Base-by-base conservation (phyloP, 2,113 vertebrate species). In the Ovibos moschatus region DNA sequence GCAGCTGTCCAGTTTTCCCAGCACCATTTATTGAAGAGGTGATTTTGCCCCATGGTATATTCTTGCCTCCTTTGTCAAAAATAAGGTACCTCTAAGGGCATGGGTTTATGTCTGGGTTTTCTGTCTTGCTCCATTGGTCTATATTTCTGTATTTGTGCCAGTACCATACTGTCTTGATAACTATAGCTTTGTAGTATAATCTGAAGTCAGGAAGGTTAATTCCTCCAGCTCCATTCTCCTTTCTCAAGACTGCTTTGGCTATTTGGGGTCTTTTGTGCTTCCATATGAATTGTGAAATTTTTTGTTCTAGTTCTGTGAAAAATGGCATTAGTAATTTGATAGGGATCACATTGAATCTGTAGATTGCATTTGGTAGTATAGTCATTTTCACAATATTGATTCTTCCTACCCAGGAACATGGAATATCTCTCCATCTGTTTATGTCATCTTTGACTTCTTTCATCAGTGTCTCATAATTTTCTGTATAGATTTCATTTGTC, bases 301-400 rank as follows among this genome's bases (percentile, higher is more conserved):
- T 36, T 36, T 71, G n/a, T 71, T 71, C 64, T 36, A 71, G 17
- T 71, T 71, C 64, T 71, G 8, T 71, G 64, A 36, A 36, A 71
- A 36, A 71, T 36, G 64, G 9, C 19, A 6, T 71, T 71, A 36
- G 64, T 36, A 71, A 71, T 71, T 23, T 71, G 64, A 71, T 21
- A 36, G 2, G 9, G 64, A 71, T 23, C 3, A 0, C 17, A 21
- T 0, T 23, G 64, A 21, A 21, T 36, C 64, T 23, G n/a, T 71
- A 71, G 64, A 71, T 21, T 23, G 64, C 17, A 19, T 71, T 71
- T 71, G 64, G 64, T 36, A 71, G 64, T 11, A 36, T 23, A 36
- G n/a, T 36, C 64, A 71, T 36, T 71, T 71, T 23, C 64, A 71
- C 64, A 36, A 21, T 71, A 71, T 71, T 71, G 64, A 23, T 71